Percentiles rank a stretch among this genome's conserved stretches.
phyloP scores from a whole-genome alignment of 2,113 vertebrate species.

The Cacatua alba region DNA sequence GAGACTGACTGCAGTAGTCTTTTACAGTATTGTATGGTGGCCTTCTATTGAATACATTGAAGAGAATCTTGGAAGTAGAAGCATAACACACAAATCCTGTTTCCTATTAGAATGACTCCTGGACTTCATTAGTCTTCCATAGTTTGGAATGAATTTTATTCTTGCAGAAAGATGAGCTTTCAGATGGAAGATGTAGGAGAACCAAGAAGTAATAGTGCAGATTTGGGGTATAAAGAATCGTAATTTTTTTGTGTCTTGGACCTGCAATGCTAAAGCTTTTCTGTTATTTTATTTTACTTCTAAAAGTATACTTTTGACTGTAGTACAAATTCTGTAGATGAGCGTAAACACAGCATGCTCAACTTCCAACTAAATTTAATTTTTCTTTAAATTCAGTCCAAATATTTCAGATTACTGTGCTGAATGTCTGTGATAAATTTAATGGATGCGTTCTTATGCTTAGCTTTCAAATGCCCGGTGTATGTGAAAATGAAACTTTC shows the following conservation, averaged over 20 bases:
- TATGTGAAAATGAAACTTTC: constrained; percentile 4
- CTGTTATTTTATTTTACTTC: background rate
- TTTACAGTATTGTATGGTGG: background rate
- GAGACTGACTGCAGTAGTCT: background rate
- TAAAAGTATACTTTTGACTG: background rate
- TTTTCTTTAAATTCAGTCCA: background rate
- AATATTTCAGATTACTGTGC: background rate
- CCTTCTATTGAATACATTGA: background rate
- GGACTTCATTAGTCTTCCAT: background rate
- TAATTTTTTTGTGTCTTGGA: background rate
- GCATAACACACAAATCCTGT: accelerated
- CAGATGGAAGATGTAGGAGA: background rate
- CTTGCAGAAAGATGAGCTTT: background rate
- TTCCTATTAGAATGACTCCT: background rate
- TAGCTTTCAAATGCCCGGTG: background rate
- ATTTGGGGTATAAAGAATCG: background rate
- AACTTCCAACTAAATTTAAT: background rate
- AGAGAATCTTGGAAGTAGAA: background rate
- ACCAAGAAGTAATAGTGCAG: background rate
- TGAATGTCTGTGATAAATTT: background rate
- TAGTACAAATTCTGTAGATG: background rate
- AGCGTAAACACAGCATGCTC: background rate
- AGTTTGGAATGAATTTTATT: background rate
- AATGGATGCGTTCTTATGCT: background rate
- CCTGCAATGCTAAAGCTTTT: background rate